Evolutionary conservation across 2,888 invertebrate genomes (phyloP).

Genomic region (Drosophila pseudotalamancana): DNA sequence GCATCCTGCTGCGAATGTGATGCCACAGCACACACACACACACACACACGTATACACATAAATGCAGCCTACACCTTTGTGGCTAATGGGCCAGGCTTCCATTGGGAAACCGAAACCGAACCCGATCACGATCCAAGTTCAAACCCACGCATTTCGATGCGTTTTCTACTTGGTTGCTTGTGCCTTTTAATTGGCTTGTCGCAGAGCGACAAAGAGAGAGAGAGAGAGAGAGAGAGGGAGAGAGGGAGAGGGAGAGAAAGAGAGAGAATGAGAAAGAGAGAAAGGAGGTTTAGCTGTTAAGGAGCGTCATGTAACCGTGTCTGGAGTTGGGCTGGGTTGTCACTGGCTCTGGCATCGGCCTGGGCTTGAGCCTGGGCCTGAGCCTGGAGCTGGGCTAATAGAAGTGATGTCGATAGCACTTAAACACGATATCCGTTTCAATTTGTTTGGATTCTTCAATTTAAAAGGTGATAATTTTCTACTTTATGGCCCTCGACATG

Average conservation of each 20-base stretch:
- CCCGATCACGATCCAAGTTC: conserved; percentile 58
- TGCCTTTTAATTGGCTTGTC: conserved; percentile 83
- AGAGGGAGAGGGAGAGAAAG: neutral
- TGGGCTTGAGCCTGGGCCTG: conserved; percentile 27
- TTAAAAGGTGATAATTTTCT: conserved; percentile 85
- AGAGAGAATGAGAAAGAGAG: neutral
- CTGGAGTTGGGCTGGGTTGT: conserved; percentile 35
- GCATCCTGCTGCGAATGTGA: conserved; percentile 79
- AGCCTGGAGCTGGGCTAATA: conserved; percentile 80
- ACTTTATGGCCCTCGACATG: conserved; percentile 85
- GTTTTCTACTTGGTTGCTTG: conserved; percentile 37
- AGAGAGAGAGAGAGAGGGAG: neutral
- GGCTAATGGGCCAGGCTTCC: conserved; percentile 74
- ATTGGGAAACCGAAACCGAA: conserved; percentile 44
- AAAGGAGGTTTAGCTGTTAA: conserved; percentile 52
- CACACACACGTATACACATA: conserved; percentile 2
- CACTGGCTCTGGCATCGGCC: conserved; percentile 30
- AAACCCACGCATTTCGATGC: conserved; percentile 68
- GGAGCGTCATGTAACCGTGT: conserved; percentile 72
- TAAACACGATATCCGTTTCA: conserved; percentile 85
- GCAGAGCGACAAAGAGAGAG: conserved; percentile 24
- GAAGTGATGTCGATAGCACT: conserved; percentile 85
- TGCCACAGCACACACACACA: conserved; percentile 45
- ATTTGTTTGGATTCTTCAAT: conserved; percentile 85
- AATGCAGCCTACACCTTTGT: conserved; percentile 71